A percentile compares a stretch with the other conserved stretches of the same genome.
Evolutionary conservation across 2,888 invertebrate species (phyloP).

Genomic region (Lasioglossum oenotherae): DNA sequence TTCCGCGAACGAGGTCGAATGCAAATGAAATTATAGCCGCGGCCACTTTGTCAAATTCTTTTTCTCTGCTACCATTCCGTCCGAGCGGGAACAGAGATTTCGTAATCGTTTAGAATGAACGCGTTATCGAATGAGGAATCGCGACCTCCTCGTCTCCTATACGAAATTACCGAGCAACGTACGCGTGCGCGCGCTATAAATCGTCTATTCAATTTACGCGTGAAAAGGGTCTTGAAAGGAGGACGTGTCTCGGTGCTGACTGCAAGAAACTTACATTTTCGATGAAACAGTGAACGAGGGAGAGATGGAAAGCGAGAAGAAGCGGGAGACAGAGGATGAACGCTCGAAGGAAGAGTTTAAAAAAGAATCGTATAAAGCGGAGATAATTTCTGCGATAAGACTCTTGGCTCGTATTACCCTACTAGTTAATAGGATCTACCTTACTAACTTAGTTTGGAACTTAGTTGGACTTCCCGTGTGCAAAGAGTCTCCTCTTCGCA

Average conservation of each 20-base stretch:
- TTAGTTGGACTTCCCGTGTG: constrained; percentile 66
- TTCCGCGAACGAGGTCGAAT: constrained; percentile 26
- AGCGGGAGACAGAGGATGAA: neutral
- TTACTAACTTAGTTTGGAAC: constrained; percentile 77
- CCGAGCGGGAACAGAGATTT: neutral
- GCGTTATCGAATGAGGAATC: constrained; percentile 1
- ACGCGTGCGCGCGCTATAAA: constrained; percentile 34
- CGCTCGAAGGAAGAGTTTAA: constrained; percentile 48
- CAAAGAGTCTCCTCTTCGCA: constrained; percentile 59
- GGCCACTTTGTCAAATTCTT: neutral
- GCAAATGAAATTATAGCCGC: constrained; percentile 34
- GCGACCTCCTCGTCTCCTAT: neutral
- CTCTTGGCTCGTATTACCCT: constrained; percentile 75
- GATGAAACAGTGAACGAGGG: neutral
- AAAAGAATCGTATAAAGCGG: constrained; percentile 72
- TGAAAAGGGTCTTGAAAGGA: constrained; percentile 24
- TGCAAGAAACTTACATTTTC: constrained; percentile 32
- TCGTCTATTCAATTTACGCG: constrained; percentile 61
- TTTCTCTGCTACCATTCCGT: neutral
- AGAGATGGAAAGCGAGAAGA: neutral
- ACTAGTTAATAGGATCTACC: constrained; percentile 76
- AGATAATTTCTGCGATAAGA: constrained; percentile 77
- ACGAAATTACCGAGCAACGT: constrained; percentile 28
- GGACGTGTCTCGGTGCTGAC: constrained; percentile 21
- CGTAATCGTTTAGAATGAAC: neutral